These are phyloP conservation scores for Euwallacea fornicatus DNA, from an alignment of 1,140 invertebrate genomes.

Conservation along the genomic window DNA sequence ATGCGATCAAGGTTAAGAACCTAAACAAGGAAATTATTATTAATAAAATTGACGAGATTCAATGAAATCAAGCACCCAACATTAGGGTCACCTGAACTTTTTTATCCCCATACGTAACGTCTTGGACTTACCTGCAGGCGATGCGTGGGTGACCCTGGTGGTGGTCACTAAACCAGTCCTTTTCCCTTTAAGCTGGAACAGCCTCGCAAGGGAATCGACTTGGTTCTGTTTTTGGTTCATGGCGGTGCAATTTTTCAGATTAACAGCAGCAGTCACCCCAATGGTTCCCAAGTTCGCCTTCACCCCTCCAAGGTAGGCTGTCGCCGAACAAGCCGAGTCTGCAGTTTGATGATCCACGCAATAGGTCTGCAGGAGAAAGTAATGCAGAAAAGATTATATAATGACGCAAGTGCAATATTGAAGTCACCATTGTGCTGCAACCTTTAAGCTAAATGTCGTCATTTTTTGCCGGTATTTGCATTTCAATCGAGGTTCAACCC, in stretches of 20 bases:
- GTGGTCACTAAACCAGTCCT: slow-evolving; percentile 79
- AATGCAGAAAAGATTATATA: slow-evolving; percentile 1
- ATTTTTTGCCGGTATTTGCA: too few relatives aligned
- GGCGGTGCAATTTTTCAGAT: slow-evolving; percentile 27
- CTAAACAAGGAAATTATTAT: too few relatives aligned
- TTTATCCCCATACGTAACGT: too few relatives aligned
- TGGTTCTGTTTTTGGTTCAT: slow-evolving; percentile 47
- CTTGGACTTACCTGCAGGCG: slow-evolving; percentile 60
- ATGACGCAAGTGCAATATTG: slow-evolving; percentile 11
- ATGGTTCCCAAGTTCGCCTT: slow-evolving; percentile 81
- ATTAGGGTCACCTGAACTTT: neutral
- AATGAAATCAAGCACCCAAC: too few relatives aligned
- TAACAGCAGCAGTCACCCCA: slow-evolving; percentile 70
- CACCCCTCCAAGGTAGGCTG: slow-evolving; percentile 81
- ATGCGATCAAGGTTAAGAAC: too few relatives aligned
- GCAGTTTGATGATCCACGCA: slow-evolving; percentile 78
- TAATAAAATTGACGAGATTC: too few relatives aligned
- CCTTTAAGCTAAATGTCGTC: too few relatives aligned
- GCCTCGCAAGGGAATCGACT: slow-evolving; percentile 68
- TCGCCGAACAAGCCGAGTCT: slow-evolving; percentile 69
- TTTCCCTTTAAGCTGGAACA: slow-evolving; percentile 73
- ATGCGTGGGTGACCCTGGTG: slow-evolving; percentile 78
- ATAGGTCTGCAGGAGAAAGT: slow-evolving; percentile 68
- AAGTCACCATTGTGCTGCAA: neutral
- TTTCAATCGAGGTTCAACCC: too few relatives aligned